Evolutionary conservation across 2,113 vertebrate genomes (phyloP).

Genomic region (Epinephelus cyanopodus): DNA sequence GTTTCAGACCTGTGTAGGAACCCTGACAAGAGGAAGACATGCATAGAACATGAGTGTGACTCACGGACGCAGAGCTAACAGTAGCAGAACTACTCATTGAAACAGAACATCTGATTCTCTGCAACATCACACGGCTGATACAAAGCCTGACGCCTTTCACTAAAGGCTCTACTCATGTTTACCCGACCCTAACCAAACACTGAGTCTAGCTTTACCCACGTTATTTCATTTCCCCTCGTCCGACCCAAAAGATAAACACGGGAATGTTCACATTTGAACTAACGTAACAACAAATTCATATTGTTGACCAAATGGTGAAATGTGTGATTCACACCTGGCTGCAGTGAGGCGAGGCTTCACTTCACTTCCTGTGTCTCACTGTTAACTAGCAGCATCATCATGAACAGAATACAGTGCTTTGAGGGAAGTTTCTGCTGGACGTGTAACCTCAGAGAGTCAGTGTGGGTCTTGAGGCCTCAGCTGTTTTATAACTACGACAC

Average conservation of each 20-base stretch:
- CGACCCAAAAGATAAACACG: background rate
- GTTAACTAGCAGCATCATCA: slow-evolving; percentile 13
- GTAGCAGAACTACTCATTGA: slow-evolving; percentile 7
- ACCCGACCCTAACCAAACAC: slow-evolving; percentile 3
- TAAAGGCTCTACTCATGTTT: slow-evolving; percentile 21
- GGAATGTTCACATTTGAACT: slow-evolving; percentile 6
- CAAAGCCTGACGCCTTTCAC: slow-evolving; percentile 22
- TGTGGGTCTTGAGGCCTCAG: slow-evolving; percentile 22
- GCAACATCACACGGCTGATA: slow-evolving; percentile 32
- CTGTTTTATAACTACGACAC: slow-evolving; percentile 35
- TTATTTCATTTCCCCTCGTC: slow-evolving; percentile 14
- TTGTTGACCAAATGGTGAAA: background rate
- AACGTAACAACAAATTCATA: background rate
- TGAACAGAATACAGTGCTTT: background rate
- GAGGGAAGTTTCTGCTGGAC: background rate
- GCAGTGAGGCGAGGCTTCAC: slow-evolving; percentile 8
- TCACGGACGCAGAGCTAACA: slow-evolving; percentile 31
- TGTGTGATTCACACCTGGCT: slow-evolving; percentile 23
- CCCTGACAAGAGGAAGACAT: slow-evolving; percentile 66
- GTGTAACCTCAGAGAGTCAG: background rate
- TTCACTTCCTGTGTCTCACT: background rate
- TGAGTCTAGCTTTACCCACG: background rate
- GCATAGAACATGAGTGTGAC: slow-evolving; percentile 60
- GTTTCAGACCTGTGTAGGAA: slow-evolving; percentile 37
- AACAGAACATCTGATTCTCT: slow-evolving; percentile 32